Base-by-base conservation (phyloP, 2,888 invertebrate genomes). In the Ephialtes manifestator region DNA sequence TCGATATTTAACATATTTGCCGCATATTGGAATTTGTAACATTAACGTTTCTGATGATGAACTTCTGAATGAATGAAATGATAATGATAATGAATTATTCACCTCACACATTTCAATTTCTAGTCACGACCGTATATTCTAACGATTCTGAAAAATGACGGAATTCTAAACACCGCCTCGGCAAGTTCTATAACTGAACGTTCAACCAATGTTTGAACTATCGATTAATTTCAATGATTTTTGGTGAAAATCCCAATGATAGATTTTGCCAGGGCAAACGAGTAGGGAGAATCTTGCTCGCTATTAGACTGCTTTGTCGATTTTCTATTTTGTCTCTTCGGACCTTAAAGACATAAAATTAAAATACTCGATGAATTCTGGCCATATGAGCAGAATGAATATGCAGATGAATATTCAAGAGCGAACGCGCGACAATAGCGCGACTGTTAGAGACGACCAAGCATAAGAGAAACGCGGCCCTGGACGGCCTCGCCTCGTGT, bases 401-500 rank as follows among this genome's bases (percentile, higher is more conserved):
- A 74, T 28, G 20, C n/a, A 60, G 10, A 46, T 72, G n/a, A 71
- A 74, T 51, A 39, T 65, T 43, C 43, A 20, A 65, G 4, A 18
- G 24, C 43, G 67, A 65, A 20, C 13, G 60, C 20, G 43, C 43
- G 67, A 43, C 24, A 46, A 28, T 58, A 20, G 46, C 71, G 70
- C 80, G 55, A 84, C 48, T 48, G 68, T 68, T 53, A 81, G 71
- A 81, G 81, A 55, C 79, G 85, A 85, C 85, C 85, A 82, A 82
- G 77, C 74, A 89, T 83, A 88, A 89, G 88, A 83, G 87, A 89
- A 88, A 87, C 79, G 83, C 84, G 87, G 67, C 85, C 88, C 78
- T 68, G 60, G 85, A 83, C 55, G 88, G 89, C 85, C 84, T 78
- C 88, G 88, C 84, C 88, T 90, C 89, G 88, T 90, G 92, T 93